These are phyloP conservation scores for Nycteola revayana DNA, from an alignment of 2,888 invertebrate species.

Conservation along the genomic window DNA sequence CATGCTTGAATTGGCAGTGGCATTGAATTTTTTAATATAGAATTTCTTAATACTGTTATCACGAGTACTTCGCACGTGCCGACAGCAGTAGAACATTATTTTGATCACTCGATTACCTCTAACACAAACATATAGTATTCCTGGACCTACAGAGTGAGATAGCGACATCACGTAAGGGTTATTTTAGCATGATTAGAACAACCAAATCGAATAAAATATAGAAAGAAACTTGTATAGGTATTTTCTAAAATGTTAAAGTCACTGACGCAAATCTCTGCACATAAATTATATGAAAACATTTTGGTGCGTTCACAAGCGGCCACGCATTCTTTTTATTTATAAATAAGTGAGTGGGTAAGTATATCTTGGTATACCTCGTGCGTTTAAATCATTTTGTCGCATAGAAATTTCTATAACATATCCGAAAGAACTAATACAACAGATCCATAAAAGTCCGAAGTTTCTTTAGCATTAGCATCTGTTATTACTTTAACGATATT, in stretches of 20 bases:
- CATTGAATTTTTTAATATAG: too few relatives aligned
- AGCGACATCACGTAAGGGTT: constrained; percentile 14
- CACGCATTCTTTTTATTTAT: constrained; percentile 40
- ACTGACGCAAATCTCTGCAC: constrained; percentile 49
- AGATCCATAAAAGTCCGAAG: too few relatives aligned
- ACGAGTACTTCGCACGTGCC: constrained; percentile 6
- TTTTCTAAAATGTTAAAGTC: constrained; percentile 38
- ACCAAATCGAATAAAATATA: constrained; percentile 20
- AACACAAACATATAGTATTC: constrained; percentile 8
- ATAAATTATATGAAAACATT: constrained; percentile 47
- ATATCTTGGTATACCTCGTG: constrained; percentile 17
- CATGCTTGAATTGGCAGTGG: too few relatives aligned
- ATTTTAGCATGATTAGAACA: constrained; percentile 17
- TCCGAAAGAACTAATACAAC: too few relatives aligned
- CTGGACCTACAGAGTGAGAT: constrained; percentile 3
- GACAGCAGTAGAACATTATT: constrained; percentile 13
- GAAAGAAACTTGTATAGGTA: constrained; percentile 23
- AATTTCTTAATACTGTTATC: background rate
- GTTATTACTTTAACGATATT: constrained; percentile 21
- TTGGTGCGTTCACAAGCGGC: constrained; percentile 36
- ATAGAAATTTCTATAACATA: too few relatives aligned
- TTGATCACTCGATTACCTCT: constrained; percentile 9
- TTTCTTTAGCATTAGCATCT: too few relatives aligned
- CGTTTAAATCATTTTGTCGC: constrained; percentile 13
- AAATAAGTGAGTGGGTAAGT: constrained; percentile 35